Evolutionary conservation across 2,113 vertebrate genomes (phyloP).

Genomic region (Meriones unguiculatus): DNA sequence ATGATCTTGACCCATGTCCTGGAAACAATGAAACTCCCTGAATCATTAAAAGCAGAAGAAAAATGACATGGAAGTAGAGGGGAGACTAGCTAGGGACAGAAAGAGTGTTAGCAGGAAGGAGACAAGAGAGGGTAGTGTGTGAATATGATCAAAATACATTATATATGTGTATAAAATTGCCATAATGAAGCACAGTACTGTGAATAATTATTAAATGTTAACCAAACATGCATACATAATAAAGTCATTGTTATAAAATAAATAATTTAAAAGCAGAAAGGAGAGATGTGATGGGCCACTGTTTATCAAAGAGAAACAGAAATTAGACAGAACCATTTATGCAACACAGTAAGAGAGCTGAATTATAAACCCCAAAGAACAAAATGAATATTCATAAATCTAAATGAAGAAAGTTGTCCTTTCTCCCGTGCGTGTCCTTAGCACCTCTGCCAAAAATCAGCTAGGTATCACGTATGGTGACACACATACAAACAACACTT

Average conservation of each 20-base stretch:
- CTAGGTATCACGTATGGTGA: neutral
- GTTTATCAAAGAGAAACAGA: neutral
- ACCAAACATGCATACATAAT: neutral
- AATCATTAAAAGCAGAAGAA: neutral
- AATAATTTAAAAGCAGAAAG: neutral
- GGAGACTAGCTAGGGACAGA: neutral
- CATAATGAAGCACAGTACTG: neutral
- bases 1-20: neutral
- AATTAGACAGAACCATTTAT: neutral
- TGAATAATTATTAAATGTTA: neutral
- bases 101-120: neutral
- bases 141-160: neutral
- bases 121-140: neutral
- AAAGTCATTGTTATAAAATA: neutral
- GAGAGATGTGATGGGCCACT: too few relatives aligned
- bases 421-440: neutral
- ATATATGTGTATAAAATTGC: too few relatives aligned
- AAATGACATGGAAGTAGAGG: too few relatives aligned
- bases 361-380: neutral
- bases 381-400: neutral
- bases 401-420: neutral
- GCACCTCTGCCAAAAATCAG: neutral
- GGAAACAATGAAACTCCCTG: neutral
- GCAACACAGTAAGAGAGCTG: neutral
- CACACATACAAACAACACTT: neutral